Conservation (phyloP, 2,113 vertebrate species). For the Procavia capensis region DNA sequence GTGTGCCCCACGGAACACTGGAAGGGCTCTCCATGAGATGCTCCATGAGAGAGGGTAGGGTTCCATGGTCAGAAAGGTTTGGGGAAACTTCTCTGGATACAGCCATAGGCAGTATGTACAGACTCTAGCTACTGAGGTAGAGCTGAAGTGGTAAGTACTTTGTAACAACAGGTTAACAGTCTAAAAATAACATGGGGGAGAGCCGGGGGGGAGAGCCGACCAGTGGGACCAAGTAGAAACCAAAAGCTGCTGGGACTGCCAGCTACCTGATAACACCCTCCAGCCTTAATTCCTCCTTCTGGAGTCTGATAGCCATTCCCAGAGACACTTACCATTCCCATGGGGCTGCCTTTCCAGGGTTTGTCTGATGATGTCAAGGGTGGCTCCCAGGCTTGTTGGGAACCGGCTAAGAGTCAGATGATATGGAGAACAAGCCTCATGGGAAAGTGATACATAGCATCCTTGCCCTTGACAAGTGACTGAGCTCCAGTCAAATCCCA, state of each 20-base stretch:
- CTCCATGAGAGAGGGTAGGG: not conserved
- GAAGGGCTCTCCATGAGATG: not conserved
- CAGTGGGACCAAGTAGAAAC: not conserved
- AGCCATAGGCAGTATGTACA: accelerated
- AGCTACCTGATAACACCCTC: not conserved
- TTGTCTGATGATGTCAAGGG: not conserved
- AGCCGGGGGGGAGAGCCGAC: not conserved
- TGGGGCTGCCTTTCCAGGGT: not conserved
- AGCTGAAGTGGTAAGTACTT: not conserved
- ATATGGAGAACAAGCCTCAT: not conserved
- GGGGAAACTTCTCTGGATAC: not conserved
- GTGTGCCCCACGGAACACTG: not conserved
- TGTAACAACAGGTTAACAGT: not conserved
- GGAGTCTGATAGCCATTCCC: not conserved
- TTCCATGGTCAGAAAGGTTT: not conserved
- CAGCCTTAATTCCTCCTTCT: not conserved
- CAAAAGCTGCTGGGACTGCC: not conserved
- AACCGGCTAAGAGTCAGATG: not conserved
- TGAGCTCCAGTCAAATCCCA: not conserved
- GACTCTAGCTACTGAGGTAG: not conserved
- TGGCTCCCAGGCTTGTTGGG: not conserved
- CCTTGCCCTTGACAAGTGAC: not conserved
- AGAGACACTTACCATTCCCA: not conserved
- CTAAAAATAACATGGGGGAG: not conserved
- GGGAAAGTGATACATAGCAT: not conserved